Conservation (phyloP, 2,797 vertebrate genomes). For the Ispidina lecontei region DNA sequence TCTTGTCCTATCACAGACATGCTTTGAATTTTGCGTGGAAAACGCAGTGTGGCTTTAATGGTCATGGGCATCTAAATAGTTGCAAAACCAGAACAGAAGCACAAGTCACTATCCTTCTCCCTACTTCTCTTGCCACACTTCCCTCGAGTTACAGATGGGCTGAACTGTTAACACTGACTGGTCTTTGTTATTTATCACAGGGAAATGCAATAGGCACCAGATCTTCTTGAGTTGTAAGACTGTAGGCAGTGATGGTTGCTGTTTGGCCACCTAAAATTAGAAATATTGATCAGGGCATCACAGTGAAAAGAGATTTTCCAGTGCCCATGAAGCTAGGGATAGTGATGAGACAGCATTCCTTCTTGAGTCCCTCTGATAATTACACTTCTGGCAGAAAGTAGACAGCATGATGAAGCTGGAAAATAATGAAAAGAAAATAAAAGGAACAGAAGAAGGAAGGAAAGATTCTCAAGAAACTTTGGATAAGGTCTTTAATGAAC, state of each 20-base stretch:
- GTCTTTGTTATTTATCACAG: background rate
- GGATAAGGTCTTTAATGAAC: background rate
- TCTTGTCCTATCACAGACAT: background rate
- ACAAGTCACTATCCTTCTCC: background rate
- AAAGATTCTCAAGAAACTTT: background rate
- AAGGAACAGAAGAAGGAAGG: background rate
- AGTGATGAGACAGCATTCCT: background rate
- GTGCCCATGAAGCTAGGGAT: background rate
- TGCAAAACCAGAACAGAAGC: background rate
- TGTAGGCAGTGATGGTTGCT: background rate
- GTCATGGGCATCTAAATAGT: background rate
- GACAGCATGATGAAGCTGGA: background rate
- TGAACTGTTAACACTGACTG: background rate
- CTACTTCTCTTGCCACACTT: background rate
- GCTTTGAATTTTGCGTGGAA: background rate
- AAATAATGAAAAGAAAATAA: background rate
- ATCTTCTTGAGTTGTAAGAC: background rate
- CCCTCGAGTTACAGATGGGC: background rate
- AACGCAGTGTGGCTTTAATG: background rate
- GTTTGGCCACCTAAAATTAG: background rate
- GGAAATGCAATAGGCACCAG: background rate
- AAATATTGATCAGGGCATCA: background rate
- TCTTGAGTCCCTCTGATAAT: background rate
- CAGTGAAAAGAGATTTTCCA: conserved; percentile 15
- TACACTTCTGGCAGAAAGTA: background rate